Conservation (phyloP, 2,888 invertebrate species). For the Tolmerus cingulatus region DNA sequence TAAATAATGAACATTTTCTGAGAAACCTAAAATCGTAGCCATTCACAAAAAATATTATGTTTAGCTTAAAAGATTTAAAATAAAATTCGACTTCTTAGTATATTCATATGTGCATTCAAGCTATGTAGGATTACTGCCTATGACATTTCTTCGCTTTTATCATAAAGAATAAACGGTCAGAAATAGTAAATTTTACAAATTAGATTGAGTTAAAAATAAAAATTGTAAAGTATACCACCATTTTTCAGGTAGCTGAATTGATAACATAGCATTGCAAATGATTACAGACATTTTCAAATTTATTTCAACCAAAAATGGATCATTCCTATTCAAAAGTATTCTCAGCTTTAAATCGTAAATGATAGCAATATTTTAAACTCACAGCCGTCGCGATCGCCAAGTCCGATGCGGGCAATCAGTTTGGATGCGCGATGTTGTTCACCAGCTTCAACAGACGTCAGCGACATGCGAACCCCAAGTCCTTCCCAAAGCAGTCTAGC, state of each 20-base stretch:
- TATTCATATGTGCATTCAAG: too few species aligned
- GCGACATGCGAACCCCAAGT: constrained; percentile 68
- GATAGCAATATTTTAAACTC: not conserved
- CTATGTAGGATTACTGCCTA: too few species aligned
- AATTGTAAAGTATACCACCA: too few species aligned
- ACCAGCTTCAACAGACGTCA: constrained; percentile 64
- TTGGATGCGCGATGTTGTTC: constrained; percentile 75
- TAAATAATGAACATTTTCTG: not conserved
- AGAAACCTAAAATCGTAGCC: not conserved
- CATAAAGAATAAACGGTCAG: too few species aligned
- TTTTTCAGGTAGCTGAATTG: too few species aligned
- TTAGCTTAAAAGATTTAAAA: not conserved
- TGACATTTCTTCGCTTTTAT: too few species aligned
- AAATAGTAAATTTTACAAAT: too few species aligned
- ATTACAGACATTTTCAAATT: too few species aligned
- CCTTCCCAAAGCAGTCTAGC: constrained; percentile 77
- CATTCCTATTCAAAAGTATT: not conserved
- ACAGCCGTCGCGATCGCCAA: constrained; percentile 66
- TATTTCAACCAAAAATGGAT: not conserved
- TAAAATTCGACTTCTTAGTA: too few species aligned
- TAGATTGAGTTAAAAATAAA: too few species aligned
- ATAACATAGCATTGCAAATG: too few species aligned
- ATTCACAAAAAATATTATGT: not conserved
- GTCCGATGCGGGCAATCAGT: constrained; percentile 80
- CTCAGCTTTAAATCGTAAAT: not conserved